phyloP scores from a whole-genome alignment of 2,797 vertebrate genomes.

The Gymnocypris eckloni region DNA sequence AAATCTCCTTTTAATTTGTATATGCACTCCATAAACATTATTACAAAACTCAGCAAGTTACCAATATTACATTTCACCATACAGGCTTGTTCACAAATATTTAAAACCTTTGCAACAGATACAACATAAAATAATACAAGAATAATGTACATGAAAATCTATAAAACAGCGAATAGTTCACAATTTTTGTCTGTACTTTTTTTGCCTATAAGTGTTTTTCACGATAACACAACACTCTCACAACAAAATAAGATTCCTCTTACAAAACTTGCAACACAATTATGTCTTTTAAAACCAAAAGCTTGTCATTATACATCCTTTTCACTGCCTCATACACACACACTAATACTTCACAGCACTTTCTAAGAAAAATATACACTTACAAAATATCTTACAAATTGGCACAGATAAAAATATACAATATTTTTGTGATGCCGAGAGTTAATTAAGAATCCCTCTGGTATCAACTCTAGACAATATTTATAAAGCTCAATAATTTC shows the following conservation, averaged over 20 bases:
- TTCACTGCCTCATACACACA: constrained; percentile 84
- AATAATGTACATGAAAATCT: constrained; percentile 99
- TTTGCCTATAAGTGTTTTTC: constrained; percentile 95
- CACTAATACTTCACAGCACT: constrained; percentile 99
- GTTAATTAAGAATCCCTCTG: constrained; percentile 99
- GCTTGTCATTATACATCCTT: constrained; percentile 98
- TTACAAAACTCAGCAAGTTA: constrained; percentile 99
- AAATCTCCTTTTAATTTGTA: constrained; percentile 98
- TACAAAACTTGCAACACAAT: constrained; percentile 99
- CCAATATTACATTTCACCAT: constrained; percentile 99
- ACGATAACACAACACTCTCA: constrained; percentile 99
- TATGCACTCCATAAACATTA: constrained; percentile 99
- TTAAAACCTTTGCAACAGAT: constrained; percentile 99
- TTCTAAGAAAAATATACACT: constrained; percentile 99
- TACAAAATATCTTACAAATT: constrained; percentile 99
- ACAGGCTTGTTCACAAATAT: constrained; percentile 99
- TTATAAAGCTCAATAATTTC: constrained; percentile 98
- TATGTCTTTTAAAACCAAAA: constrained; percentile 97
- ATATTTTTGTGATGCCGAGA: constrained; percentile 99
- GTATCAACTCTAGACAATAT: constrained; percentile 99
- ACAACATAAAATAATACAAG: constrained; percentile 99
- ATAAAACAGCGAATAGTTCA: constrained; percentile 99
- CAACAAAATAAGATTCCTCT: constrained; percentile 98
- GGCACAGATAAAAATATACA: constrained; percentile 99
- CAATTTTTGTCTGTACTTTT: constrained; percentile 85